phyloP scores from a whole-genome alignment of 2,113 vertebrate species.

The Casuarius casuarius region DNA sequence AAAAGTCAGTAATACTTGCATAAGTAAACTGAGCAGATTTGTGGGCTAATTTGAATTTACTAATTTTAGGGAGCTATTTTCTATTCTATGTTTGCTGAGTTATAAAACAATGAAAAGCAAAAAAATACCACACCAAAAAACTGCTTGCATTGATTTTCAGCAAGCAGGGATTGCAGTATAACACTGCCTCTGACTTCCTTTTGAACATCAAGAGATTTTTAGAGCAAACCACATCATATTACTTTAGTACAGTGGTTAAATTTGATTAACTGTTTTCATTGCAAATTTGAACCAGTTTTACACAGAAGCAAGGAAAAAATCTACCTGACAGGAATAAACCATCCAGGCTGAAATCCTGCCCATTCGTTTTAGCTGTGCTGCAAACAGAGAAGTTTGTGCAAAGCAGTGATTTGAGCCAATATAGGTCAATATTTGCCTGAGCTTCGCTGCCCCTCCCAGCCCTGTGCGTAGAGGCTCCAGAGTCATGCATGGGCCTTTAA shows the following conservation, averaged over 20 bases:
- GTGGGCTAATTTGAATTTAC: background rate
- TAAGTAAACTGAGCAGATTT: background rate
- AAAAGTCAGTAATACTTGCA: background rate
- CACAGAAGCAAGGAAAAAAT: background rate
- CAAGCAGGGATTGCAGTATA: background rate
- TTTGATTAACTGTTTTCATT: background rate
- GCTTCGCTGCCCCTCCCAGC: background rate
- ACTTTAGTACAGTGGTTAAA: background rate
- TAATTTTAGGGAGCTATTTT: background rate
- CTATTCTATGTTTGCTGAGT: background rate
- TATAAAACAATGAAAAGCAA: background rate
- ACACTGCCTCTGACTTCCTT: background rate
- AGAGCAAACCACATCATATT: background rate
- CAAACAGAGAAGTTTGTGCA: background rate
- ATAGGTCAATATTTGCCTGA: background rate
- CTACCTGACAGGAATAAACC: background rate
- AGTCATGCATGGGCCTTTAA: background rate
- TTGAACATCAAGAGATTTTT: background rate
- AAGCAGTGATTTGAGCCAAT: rapidly evolving
- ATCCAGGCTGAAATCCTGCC: background rate
- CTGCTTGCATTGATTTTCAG: background rate
- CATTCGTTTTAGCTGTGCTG: rapidly evolving
- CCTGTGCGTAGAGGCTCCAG: background rate
- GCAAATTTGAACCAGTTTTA: background rate
- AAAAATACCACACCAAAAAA: background rate